A percentile compares a stretch with the other conserved stretches of the same genome.
Evolutionary conservation across 2,113 vertebrate genomes (phyloP).

Genomic region (Synodontis membranacea): DNA sequence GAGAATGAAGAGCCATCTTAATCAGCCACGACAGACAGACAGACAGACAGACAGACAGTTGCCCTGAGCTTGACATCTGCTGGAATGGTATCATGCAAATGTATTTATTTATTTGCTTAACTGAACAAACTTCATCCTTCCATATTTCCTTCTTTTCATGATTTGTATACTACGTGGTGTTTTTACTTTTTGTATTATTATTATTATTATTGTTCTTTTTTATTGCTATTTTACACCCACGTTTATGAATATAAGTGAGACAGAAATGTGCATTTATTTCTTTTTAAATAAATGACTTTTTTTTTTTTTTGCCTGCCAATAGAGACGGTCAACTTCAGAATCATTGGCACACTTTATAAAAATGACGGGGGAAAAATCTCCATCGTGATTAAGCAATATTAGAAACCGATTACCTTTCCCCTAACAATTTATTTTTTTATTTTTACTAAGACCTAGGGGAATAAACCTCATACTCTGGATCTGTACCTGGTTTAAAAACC

Average conservation of each 20-base stretch:
- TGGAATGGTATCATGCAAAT: neutral
- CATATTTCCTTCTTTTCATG: neutral
- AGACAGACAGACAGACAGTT: too few relatives aligned
- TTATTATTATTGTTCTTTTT: neutral
- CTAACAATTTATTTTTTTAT: too few relatives aligned
- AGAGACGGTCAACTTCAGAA: neutral
- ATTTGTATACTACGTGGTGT: neutral
- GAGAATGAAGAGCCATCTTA: neutral
- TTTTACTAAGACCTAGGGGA: too few relatives aligned
- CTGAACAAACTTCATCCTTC: neutral
- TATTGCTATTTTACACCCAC: neutral
- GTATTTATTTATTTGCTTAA: conserved; percentile 12
- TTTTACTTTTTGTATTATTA: neutral
- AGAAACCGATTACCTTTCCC: neutral
- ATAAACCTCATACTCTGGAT: too few relatives aligned
- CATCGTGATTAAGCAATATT: neutral
- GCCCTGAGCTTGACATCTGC: neutral
- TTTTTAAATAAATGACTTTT: neutral
- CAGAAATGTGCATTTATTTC: neutral
- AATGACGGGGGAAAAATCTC: neutral
- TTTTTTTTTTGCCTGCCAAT: neutral
- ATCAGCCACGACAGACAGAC: neutral
- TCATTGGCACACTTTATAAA: neutral
- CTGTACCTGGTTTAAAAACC: neutral
- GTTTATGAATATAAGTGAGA: neutral